These are phyloP conservation scores for Silurus aristotelis DNA, from an alignment of 2,797 vertebrate genomes.

Conservation along the genomic window DNA sequence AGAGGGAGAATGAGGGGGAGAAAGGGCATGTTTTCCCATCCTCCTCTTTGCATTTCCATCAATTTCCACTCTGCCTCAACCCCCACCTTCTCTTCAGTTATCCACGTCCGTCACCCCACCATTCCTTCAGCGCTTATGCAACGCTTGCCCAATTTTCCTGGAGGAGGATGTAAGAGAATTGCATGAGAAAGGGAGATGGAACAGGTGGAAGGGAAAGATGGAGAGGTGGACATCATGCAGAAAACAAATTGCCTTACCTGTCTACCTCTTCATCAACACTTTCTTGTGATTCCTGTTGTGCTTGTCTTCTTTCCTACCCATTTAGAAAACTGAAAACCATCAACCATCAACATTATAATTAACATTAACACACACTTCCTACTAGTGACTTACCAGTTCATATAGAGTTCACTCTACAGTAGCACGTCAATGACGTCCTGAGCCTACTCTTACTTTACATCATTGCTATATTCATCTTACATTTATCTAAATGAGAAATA, in stretches of 20 bases:
- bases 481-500: neutral
- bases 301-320: conserved; percentile 14
- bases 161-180: conserved; percentile 65
- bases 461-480: neutral
- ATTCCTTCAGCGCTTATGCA: conserved; percentile 70
- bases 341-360: neutral
- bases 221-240: conserved; percentile 61
- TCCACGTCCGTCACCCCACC: conserved; percentile 61
- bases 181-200: conserved; percentile 51
- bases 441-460: neutral
- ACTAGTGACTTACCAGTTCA: neutral
- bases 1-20: conserved; percentile 51
- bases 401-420: conserved; percentile 2
- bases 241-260: conserved; percentile 59
- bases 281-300: conserved; percentile 19
- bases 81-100: conserved; percentile 58
- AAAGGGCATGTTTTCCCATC: conserved; percentile 51
- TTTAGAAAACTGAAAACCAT: conserved; percentile 17
- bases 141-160: conserved; percentile 73
- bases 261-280: neutral
- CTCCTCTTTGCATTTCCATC: conserved; percentile 49
- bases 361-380: no score
- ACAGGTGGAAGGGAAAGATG: conserved; percentile 57
- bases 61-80: conserved; percentile 52
- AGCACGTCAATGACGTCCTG: neutral